phyloP scores from a whole-genome alignment of 2,113 vertebrate species.

The Callorhinus ursinus region DNA sequence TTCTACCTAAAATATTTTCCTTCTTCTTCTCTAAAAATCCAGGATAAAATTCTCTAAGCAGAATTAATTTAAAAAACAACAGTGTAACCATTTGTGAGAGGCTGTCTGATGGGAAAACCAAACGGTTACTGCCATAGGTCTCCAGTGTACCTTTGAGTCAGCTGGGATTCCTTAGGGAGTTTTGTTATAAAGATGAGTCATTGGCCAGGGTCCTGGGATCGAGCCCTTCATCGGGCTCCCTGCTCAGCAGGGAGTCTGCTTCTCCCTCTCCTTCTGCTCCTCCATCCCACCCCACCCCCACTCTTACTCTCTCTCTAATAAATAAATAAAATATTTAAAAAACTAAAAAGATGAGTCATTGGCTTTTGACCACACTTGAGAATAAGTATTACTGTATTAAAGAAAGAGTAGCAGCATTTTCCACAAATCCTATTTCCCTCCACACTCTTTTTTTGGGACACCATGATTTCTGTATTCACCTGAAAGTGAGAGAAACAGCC shows the following conservation, averaged over 20 bases:
- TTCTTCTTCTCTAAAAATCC: background rate
- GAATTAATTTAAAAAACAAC: conserved; percentile 27
- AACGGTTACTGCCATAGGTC: background rate
- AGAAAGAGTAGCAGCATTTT: conserved; percentile 24
- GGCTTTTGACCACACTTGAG: background rate
- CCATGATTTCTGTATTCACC: conserved; percentile 10
- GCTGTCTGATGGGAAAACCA: conserved; percentile 14
- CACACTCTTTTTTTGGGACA: background rate
- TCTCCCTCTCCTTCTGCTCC: background rate
- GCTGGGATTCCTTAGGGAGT: background rate
- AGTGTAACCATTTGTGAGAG: background rate
- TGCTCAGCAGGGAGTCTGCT: background rate
- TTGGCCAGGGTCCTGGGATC: background rate
- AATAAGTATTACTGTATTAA: background rate
- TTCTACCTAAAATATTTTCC: background rate
- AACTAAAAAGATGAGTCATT: conserved; percentile 15
- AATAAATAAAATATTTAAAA: background rate
- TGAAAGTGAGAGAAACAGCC: background rate
- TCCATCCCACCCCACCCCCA: background rate
- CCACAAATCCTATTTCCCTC: background rate
- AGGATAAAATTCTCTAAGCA: conserved; percentile 21
- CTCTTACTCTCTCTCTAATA: background rate
- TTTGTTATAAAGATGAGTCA: conserved; percentile 37
- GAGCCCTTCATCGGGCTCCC: background rate
- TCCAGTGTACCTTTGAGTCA: conserved; percentile 16